Evolutionary conservation across 2,888 invertebrate genomes (phyloP), one percentile per base, ranked within the genome.

Genomic region (Labia minor): DNA sequence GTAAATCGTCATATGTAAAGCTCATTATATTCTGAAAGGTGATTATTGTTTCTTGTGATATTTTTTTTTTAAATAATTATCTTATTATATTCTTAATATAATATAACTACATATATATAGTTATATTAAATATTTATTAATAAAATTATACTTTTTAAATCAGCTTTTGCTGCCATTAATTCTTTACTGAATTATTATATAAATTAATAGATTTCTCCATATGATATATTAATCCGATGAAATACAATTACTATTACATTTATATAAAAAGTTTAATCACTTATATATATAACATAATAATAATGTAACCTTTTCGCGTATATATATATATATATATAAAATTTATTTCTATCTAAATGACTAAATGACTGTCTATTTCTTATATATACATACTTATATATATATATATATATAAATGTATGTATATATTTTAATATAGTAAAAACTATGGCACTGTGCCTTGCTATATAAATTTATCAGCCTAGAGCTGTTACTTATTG

Each of bases 371-470:
- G n/a, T n/a, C n/a, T n/a, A n/a, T n/a, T n/a, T n/a, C n/a, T n/a
- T n/a, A 11, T 33, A 33, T 33, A 33, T 33, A 33, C 11, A 33
- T 33, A 33, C 11, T 8, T n/a, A 49, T 49, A 49, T 49, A 49
- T n/a, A 49, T 49, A n/a, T 49, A 49, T 49, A 49, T 49, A 49
- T 49, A 49, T 49, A n/a, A 8, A 49, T 49, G 14, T 26, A 26
- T 26, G 6, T 49, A 14, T 49, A 14, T 49, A 49, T 49, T 8
- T 49, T 8, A 10, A 8, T 26, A 49, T 49, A 10, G 49, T 49
- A 49, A 49, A 49, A 49, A 49, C 49, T 49, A 49, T 49, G 49
- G 49, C 49, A 49, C 49, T 49, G n/a, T 49, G 49, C 49, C 49
- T 49, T 49, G 49, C 49, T 49, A 49, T 49, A 49, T 26, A 49